phyloP scores from a whole-genome alignment of 2,888 invertebrate species.

The Ophion obscuratus region DNA sequence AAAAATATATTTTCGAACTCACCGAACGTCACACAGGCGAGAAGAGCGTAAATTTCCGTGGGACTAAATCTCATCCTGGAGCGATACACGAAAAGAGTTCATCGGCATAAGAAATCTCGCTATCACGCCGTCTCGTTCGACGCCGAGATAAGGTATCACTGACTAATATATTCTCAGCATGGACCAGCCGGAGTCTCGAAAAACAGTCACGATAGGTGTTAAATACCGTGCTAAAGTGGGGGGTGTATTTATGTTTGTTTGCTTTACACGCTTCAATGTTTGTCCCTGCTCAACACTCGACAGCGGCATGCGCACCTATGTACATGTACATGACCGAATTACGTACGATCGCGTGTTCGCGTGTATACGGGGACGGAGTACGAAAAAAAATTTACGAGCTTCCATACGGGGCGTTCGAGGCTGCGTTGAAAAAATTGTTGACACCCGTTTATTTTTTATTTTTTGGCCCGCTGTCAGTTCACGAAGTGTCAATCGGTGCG shows the following conservation, averaged over 20 bases:
- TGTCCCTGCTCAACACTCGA: constrained; percentile 51
- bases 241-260: constrained; percentile 53
- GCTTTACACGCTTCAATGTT: constrained; percentile 56
- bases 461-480: background rate
- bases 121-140: constrained; percentile 55
- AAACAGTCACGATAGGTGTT: constrained; percentile 59
- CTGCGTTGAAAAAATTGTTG: background rate
- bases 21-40: constrained; percentile 50
- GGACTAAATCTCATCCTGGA: constrained; percentile 47
- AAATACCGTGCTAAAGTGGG: constrained; percentile 45
- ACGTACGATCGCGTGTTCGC: constrained; percentile 27
- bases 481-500: background rate
- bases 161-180: constrained; percentile 66
- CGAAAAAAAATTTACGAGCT: constrained; percentile 44
- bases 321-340: constrained; percentile 41
- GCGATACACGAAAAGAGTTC: constrained; percentile 34
- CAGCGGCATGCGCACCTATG: constrained; percentile 29
- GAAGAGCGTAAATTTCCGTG: constrained; percentile 17
- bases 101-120: constrained; percentile 46
- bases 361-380: constrained; percentile 2
- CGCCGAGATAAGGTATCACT: constrained; percentile 73
- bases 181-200: constrained; percentile 63
- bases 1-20: constrained; percentile 39
- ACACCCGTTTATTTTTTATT: background rate
- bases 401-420: background rate